phyloP scores from a whole-genome alignment of 2,113 vertebrate species.

The Dasyurus viverrinus region DNA sequence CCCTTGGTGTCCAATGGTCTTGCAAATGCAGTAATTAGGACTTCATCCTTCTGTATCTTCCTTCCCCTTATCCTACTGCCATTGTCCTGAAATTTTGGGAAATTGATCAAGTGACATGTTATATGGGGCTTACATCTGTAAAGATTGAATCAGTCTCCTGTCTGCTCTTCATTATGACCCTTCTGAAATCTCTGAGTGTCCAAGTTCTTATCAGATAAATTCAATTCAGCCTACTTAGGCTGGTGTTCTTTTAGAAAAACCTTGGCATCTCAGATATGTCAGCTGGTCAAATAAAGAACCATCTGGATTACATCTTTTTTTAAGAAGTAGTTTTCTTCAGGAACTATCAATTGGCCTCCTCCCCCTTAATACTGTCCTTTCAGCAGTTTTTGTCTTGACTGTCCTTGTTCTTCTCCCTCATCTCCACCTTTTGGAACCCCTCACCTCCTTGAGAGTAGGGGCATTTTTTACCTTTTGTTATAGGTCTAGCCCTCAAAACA shows the following conservation, averaged over 20 bases:
- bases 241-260: not conserved
- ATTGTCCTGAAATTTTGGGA: slow-evolving; percentile 92
- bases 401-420: not conserved
- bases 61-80: slow-evolving; percentile 94
- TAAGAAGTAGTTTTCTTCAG: slow-evolving; percentile 92
- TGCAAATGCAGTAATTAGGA: slow-evolving; percentile 99
- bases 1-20: slow-evolving; percentile 97
- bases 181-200: slow-evolving; percentile 78
- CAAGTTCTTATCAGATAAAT: not conserved
- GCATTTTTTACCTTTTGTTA: not conserved
- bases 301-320: slow-evolving; percentile 91
- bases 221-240: not conserved
- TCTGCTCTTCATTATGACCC: slow-evolving; percentile 60
- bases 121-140: slow-evolving; percentile 93
- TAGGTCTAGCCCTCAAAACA: not conserved
- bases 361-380: too few relatives aligned
- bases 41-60: slow-evolving; percentile 96
- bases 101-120: slow-evolving; percentile 95
- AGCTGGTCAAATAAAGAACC: slow-evolving; percentile 83
- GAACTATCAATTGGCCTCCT: slow-evolving; percentile 81
- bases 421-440: not conserved
- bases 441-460: not conserved
- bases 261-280: not conserved
- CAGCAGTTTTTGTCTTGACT: not conserved
- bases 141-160: slow-evolving; percentile 80